These are phyloP conservation scores for Rhinichthys klamathensis DNA, from an alignment of 2,113 vertebrate genomes.

Conservation along the genomic window DNA sequence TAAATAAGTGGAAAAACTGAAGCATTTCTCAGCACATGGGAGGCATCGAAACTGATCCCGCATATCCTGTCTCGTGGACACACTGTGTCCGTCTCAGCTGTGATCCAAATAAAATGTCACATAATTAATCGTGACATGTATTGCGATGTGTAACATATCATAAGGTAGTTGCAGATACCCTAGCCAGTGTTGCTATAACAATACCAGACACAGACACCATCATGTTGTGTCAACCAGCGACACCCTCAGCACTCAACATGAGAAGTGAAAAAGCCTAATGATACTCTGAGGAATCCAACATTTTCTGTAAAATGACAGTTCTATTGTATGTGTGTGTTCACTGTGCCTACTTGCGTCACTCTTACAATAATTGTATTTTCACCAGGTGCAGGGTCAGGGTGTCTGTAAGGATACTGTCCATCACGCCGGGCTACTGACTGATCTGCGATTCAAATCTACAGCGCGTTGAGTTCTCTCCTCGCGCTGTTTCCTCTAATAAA, in stretches of 20 bases:
- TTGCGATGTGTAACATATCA: not conserved
- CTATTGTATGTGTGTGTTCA: not conserved
- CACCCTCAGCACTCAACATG: not conserved
- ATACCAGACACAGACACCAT: not conserved
- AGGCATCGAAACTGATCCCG: not conserved
- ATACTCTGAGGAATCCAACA: conserved; percentile 3
- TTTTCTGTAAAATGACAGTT: conserved; percentile 5
- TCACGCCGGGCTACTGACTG: conserved; percentile 25
- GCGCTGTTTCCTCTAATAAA: conserved; percentile 41
- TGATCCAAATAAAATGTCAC: not conserved
- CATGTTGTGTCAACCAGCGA: not conserved
- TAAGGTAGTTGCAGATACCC: not conserved
- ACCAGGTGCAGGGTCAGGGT: conserved; percentile 21
- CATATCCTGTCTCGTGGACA: not conserved
- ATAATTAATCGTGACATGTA: not conserved
- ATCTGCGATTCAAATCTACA: conserved; percentile 47
- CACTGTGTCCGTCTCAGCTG: not conserved
- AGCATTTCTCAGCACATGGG: not conserved
- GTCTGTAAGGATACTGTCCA: conserved; percentile 13
- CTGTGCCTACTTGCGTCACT: conserved; percentile 25
- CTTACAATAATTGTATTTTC: not conserved
- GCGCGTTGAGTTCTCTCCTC: conserved; percentile 26
- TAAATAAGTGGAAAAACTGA: too few species aligned
- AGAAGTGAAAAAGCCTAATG: not conserved
- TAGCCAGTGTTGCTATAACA: not conserved